phyloP scores from a whole-genome alignment of 2,113 vertebrate species.

The Holacanthus passer region DNA sequence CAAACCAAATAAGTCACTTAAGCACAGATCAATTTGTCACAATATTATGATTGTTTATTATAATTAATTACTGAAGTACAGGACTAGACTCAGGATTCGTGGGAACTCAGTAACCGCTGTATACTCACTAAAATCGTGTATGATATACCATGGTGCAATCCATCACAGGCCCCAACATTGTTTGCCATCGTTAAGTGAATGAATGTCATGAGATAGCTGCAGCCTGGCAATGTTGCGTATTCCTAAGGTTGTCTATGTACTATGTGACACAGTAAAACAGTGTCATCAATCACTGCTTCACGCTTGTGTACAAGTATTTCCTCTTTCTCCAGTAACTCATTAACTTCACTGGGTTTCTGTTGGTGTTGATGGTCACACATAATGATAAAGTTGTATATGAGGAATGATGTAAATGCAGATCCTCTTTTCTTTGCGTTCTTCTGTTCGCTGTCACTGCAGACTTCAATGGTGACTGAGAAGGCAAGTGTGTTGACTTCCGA shows the following conservation, averaged over 20 bases:
- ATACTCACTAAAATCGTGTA: constrained; percentile 19
- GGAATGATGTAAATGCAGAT: constrained; percentile 6
- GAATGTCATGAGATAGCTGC: constrained; percentile 68
- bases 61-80: constrained; percentile 13
- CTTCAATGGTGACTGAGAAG: background rate
- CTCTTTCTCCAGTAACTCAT: constrained; percentile 84
- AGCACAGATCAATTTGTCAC: background rate
- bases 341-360: constrained; percentile 70
- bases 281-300: constrained; percentile 77
- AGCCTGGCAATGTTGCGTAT: constrained; percentile 49
- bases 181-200: constrained; percentile 71
- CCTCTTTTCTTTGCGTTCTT: constrained; percentile 19
- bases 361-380: constrained; percentile 32
- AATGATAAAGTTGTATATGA: constrained; percentile 25
- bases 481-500: background rate
- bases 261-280: constrained; percentile 67
- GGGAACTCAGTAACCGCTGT: constrained; percentile 58
- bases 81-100: constrained; percentile 21
- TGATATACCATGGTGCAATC: constrained; percentile 67
- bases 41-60: constrained; percentile 33
- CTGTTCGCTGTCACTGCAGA: constrained; percentile 9
- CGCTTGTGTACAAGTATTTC: constrained; percentile 73
- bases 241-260: constrained; percentile 66
- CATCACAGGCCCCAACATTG: constrained; percentile 69
- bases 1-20: background rate